These are phyloP conservation scores for Nymphicus hollandicus DNA, from an alignment of 2,113 vertebrate genomes.

Conservation along the genomic window DNA sequence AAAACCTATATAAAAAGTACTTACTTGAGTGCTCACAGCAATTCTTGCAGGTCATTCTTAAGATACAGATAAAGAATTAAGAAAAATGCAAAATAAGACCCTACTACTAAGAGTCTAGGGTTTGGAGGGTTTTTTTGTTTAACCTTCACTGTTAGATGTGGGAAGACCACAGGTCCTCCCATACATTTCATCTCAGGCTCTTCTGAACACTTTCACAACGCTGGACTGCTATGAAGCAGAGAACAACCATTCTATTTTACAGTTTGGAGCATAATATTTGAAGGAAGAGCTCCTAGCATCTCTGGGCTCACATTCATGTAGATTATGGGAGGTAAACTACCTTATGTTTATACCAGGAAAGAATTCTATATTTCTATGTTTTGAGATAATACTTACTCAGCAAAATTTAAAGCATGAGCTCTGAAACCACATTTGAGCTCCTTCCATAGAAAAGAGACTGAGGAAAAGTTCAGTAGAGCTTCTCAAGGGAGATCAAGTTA, in stretches of 20 bases:
- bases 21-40: not conserved
- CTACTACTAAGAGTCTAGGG: not conserved
- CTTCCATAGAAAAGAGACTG: not conserved
- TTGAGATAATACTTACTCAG: not conserved
- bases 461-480: not conserved
- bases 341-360: not conserved
- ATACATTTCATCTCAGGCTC: not conserved
- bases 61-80: not conserved
- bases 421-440: not conserved
- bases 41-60: not conserved
- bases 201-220: not conserved
- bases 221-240: not conserved
- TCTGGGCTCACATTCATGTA: not conserved
- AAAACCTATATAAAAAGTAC: not conserved
- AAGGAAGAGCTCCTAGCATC: not conserved
- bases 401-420: not conserved
- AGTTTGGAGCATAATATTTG: not conserved
- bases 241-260: not conserved
- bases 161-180: not conserved
- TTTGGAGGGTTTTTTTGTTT: not conserved
- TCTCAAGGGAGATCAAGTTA: not conserved
- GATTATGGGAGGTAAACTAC: not conserved
- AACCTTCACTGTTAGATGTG: not conserved
- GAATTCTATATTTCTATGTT: not conserved
- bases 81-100: not conserved